Conservation (phyloP, 2,888 invertebrate genomes). For the Oligia strigilis region DNA sequence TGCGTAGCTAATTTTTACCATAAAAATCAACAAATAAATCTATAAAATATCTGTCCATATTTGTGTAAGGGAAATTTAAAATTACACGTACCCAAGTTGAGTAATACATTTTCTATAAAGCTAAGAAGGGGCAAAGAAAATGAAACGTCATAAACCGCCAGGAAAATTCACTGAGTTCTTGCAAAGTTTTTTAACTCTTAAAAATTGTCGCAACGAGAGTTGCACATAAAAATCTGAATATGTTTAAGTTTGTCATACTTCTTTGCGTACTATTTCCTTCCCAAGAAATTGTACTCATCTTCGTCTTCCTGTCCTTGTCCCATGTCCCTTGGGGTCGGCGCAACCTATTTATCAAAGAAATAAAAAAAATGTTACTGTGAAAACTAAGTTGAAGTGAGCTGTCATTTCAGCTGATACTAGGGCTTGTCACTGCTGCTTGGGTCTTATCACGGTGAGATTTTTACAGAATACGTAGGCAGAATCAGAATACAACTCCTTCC, state of each 20-base stretch:
- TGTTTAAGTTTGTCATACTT: neutral
- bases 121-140: neutral
- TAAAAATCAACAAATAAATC: too few relatives aligned
- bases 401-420: too few relatives aligned
- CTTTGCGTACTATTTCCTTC: neutral
- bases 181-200: neutral
- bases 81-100: neutral
- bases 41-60: too few relatives aligned
- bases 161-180: neutral
- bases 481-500: neutral
- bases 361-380: too few relatives aligned
- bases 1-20: too few relatives aligned
- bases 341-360: neutral
- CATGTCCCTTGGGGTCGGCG: too few relatives aligned
- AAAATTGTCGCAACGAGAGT: neutral
- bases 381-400: too few relatives aligned
- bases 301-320: neutral
- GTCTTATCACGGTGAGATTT: too few relatives aligned
- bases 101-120: neutral
- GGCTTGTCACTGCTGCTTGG: too few relatives aligned
- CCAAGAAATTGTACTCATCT: neutral
- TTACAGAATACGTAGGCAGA: too few relatives aligned
- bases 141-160: neutral
- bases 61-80: too few relatives aligned
- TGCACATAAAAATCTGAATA: neutral